These are phyloP conservation scores for Rhinoderma darwinii DNA, from an alignment of 2,113 vertebrate genomes.

Conservation along the genomic window DNA sequence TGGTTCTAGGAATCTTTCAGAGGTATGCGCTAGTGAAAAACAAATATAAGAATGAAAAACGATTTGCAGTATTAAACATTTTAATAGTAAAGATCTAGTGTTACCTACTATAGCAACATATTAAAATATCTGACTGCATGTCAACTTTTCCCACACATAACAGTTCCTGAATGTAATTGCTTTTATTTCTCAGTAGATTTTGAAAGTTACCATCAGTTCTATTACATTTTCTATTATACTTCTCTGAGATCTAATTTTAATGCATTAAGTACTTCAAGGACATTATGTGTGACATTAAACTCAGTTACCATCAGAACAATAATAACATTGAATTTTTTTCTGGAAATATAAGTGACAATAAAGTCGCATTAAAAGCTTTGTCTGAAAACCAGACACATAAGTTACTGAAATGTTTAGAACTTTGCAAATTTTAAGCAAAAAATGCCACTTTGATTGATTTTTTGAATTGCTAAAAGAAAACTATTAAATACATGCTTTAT, in stretches of 20 bases:
- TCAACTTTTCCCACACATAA: not conserved
- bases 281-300: not conserved
- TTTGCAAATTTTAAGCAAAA: not conserved
- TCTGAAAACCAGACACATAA: not conserved
- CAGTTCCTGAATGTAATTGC: not conserved
- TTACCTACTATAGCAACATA: not conserved
- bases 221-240: not conserved
- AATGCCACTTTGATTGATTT: not conserved
- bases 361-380: not conserved
- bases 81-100: not conserved
- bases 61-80: not conserved
- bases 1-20: too few species aligned
- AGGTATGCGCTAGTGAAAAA: too few species aligned
- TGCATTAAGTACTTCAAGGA: conserved; percentile 8
- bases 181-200: not conserved
- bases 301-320: not conserved
- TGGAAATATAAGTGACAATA: not conserved
- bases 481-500: not conserved
- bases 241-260: not conserved
- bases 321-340: not conserved
- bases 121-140: not conserved
- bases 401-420: not conserved
- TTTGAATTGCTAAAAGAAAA: not conserved
- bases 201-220: not conserved
- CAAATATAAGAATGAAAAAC: too few species aligned